A percentile compares a stretch with the other conserved stretches of the same genome.
These are phyloP conservation scores for Tamandua tetradactyla DNA, from an alignment of 2,797 vertebrate genomes.

Conservation along the genomic window DNA sequence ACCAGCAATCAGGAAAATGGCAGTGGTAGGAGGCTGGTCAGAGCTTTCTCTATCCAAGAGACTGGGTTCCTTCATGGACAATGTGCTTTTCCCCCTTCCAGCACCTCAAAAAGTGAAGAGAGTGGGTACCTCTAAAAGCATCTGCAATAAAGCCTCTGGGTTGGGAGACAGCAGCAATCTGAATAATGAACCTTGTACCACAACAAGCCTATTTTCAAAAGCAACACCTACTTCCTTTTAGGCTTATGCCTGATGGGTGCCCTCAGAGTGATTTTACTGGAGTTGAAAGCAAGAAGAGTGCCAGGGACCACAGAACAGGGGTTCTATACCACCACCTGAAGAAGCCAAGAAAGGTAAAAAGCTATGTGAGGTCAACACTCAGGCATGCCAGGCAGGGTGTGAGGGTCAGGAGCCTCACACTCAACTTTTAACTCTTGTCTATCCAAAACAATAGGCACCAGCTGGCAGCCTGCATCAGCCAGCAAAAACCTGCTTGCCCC, in stretches of 20 bases:
- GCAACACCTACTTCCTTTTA: constrained; percentile 25
- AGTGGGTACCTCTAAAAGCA: not conserved
- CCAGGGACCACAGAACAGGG: constrained; percentile 49
- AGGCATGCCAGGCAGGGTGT: constrained; percentile 67
- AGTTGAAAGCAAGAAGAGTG: constrained; percentile 70
- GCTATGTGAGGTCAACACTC: constrained; percentile 62
- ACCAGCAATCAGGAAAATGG: constrained; percentile 61
- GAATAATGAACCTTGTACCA: not conserved
- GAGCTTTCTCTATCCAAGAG: constrained; percentile 29
- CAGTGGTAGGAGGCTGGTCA: constrained; percentile 73
- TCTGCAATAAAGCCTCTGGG: not conserved
- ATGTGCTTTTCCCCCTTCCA: constrained; percentile 61
- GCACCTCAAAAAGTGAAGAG: constrained; percentile 12
- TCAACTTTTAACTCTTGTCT: constrained; percentile 57
- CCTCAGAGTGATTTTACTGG: constrained; percentile 58
- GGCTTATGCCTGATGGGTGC: constrained; percentile 68
- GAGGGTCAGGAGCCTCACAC: constrained; percentile 40
- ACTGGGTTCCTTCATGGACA: constrained; percentile 28
- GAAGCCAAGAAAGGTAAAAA: constrained; percentile 70
- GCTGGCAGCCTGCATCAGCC: constrained; percentile 76
- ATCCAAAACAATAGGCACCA: constrained; percentile 21
- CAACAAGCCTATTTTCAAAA: constrained; percentile 16
- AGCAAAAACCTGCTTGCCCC: constrained; percentile 50
- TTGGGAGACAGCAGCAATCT: constrained; percentile 12
- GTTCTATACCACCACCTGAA: constrained; percentile 53